Conservation (phyloP, 1,140 invertebrate species). For the Neotoxoptera formosana region DNA sequence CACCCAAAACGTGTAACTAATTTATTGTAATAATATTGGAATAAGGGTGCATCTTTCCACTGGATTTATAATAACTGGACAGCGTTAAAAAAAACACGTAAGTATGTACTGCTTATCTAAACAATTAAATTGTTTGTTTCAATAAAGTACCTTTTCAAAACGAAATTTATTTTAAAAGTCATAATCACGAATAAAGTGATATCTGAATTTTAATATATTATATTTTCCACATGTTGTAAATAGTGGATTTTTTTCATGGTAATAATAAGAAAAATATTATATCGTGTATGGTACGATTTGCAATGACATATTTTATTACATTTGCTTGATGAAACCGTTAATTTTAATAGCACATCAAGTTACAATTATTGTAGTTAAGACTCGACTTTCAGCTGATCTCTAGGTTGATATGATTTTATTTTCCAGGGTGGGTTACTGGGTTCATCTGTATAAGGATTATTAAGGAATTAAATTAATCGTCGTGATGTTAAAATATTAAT, state of each 20-base stretch:
- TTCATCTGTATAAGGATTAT: too few species aligned
- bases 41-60: rapidly evolving
- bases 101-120: too few species aligned
- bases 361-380: too few species aligned
- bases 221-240: neutral
- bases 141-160: neutral
- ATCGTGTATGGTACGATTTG: neutral
- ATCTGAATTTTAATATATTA: neutral
- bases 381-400: too few species aligned
- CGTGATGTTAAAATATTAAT: too few species aligned
- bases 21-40: neutral
- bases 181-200: neutral
- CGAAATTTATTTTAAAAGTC: neutral
- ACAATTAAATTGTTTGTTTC: neutral
- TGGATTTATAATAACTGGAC: neutral
- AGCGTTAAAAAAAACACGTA: neutral
- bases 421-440: too few species aligned
- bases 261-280: neutral
- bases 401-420: too few species aligned
- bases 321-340: neutral
- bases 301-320: neutral
- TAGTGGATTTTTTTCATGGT: neutral
- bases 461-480: too few species aligned
- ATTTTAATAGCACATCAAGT: neutral
- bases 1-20: neutral